Evolutionary conservation across 2,797 vertebrate species (phyloP).

Genomic region (Danionella dracula): DNA sequence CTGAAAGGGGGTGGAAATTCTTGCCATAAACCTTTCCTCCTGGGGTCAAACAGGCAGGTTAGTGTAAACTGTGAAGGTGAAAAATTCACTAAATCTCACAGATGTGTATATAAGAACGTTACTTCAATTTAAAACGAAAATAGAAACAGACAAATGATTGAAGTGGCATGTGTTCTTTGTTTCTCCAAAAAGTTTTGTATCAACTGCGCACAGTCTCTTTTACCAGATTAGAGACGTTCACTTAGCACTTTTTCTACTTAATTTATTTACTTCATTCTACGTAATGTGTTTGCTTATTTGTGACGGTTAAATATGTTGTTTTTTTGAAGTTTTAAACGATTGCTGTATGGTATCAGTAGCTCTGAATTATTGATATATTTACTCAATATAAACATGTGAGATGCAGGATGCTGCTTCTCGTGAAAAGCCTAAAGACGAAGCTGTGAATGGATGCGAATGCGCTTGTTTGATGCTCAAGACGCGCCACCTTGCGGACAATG

Average conservation of each 20-base stretch:
- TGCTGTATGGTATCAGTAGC: too few relatives aligned
- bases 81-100: not conserved
- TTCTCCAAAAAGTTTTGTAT: not conserved
- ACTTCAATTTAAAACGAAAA: not conserved
- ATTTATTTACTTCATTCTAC: too few relatives aligned
- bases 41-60: constrained; percentile 15
- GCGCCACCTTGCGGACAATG: constrained; percentile 61
- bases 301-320: too few relatives aligned
- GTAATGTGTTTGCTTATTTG: too few relatives aligned
- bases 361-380: too few relatives aligned
- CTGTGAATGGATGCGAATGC: not conserved
- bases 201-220: too few relatives aligned
- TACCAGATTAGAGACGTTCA: too few relatives aligned
- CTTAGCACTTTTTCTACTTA: too few relatives aligned
- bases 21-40: not conserved
- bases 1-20: not conserved
- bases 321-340: too few relatives aligned
- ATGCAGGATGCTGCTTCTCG: too few relatives aligned
- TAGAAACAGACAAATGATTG: not conserved
- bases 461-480: constrained; percentile 44
- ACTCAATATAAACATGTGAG: too few relatives aligned
- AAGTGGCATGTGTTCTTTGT: not conserved
- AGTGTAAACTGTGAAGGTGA: constrained; percentile 4
- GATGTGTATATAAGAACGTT: not conserved
- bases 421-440: too few relatives aligned